Base-by-base conservation (phyloP, 2,888 invertebrate genomes). In the Hirudinaria manillensis region DNA sequence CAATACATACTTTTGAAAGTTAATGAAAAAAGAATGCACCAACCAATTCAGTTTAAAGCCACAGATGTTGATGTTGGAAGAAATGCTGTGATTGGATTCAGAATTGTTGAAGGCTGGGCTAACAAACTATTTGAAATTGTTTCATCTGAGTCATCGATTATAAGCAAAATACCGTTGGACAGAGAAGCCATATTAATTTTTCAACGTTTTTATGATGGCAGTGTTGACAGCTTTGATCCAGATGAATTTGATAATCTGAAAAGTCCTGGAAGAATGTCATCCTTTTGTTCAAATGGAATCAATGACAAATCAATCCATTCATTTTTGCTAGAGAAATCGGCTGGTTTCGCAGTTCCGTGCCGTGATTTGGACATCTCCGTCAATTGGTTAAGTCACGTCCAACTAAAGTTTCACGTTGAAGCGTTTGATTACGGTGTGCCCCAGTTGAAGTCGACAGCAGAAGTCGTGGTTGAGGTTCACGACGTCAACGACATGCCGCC, bases 91-190 rank as follows among this genome's bases (percentile, higher is more conserved):
- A n/a, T 61, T 29, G 29, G 61, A 29, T 61, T 61, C 61, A 29
- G 24, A 61, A 61, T 61, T 29, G 61, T 61, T 7, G 61, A 61
- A 24, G 61, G 29, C 29, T 61, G 61, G 61, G 61, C 61, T 61
- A 24, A 29, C 24, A 61, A 61, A 19, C 19, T 61, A 10, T 61
- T 61, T 29, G 61, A 61, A n/a, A 61, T 61, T 19, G 10, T 45
- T 45, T 45, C 45, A 45, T 61, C 61, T 16, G 61, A 61, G 29
- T 24, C 24, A 27, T 29, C 29, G 10, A 29, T 61, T 10, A 61
- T 13, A 61, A 61, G 24, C 61, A 61, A 61, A 19, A 29, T 10
- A 27, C 24, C 10, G n/a, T 61, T 61, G 29, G 61, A 61, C 61
- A 3, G 61, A 16, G 61, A 61, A 61, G 29, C 29, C 24, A 61